Conservation (phyloP, 2,113 vertebrate species). For the Pelecanus crispus region DNA sequence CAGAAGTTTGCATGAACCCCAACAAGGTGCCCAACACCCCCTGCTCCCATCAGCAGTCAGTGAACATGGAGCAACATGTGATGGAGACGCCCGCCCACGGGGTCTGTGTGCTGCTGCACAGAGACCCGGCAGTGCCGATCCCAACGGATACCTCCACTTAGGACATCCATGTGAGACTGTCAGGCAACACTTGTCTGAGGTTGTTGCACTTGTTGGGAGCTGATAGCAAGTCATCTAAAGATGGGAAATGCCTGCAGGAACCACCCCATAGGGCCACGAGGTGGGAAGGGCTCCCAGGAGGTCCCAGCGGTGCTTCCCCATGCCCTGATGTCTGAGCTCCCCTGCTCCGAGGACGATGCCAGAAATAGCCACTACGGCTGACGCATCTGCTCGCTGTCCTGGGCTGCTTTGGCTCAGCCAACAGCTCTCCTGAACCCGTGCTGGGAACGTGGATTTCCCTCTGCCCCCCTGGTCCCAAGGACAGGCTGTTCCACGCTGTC, state of each 20-base stretch:
- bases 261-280: not conserved
- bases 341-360: accelerated
- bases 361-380: not conserved
- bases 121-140: not conserved
- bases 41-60: not conserved
- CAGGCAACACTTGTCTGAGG: not conserved
- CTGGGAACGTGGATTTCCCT: not conserved
- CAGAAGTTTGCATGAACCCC: not conserved
- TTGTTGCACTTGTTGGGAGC: not conserved
- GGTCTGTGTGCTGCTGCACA: not conserved
- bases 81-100: accelerated
- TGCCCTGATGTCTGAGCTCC: not conserved
- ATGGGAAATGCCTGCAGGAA: not conserved
- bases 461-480: not conserved
- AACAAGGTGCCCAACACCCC: not conserved
- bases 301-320: not conserved
- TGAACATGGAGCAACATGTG: accelerated
- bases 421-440: accelerated
- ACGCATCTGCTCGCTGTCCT: not conserved
- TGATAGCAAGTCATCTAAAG: not conserved
- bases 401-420: not conserved
- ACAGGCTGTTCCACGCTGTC: not conserved
- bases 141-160: not conserved
- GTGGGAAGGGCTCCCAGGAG: not conserved
- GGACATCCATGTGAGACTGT: not conserved